Evolutionary conservation across 2,888 invertebrate species (phyloP), one percentile per base, ranked within the genome.

Genomic region (Pollenia amentaria): DNA sequence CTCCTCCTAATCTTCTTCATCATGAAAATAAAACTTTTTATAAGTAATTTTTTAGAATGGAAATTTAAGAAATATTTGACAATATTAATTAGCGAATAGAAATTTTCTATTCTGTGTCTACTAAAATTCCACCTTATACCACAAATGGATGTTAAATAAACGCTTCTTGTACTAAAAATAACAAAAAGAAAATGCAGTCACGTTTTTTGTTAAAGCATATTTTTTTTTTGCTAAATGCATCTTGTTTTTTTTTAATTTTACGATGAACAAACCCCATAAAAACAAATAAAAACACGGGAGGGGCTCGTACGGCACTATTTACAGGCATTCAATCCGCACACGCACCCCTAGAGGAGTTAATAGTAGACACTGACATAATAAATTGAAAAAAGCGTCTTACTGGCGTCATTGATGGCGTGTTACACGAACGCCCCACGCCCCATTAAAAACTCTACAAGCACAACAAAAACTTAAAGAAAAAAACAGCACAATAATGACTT

Each of bases 331-430:
- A 67, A 51, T 11, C 29, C n/a, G 46, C 6, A 16, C 64, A 73
- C 62, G 53, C 60, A 80, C 51, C 21, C 53, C 55, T 38, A 42
- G 40, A 60, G 18, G 8, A 46, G 48, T 64, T 29, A 53, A 29
- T 62, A 78, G 73, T 69, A 69, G 46, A 55, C 44, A 81, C 77
- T 81, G 76, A 85, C 80, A 85, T 85, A 80, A 80, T 76, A 85
- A 55, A 57, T 14, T 44, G 65, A 18, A 77, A 48, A 62, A 64
- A 79, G 90, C 92, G 91, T 89, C 91, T 90, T 89, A 89, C 89
- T 89, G 92, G 92, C 92, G 92, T 91, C 92, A 92, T 90, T 91
- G 89, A 91, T 90, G 89, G 89, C 91, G 90, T 91, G 91, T 88
- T 88, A 87, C 88, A 76, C 83, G 89, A 88, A 89, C 88, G 89